These are phyloP conservation scores for Pongo pygmaeus DNA, from an alignment of 2,113 vertebrate genomes.

Conservation along the genomic window DNA sequence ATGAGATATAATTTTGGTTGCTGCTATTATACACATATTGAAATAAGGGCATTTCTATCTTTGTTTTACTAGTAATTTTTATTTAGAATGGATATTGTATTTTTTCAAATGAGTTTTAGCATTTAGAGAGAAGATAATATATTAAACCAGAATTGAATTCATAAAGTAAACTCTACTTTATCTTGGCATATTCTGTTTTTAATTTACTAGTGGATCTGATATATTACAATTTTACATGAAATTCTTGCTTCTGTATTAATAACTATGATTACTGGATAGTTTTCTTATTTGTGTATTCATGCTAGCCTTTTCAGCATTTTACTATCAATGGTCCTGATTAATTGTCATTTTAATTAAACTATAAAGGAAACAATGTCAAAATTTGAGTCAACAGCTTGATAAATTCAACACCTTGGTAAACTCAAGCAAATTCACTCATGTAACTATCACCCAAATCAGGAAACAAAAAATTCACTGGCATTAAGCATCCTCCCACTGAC, in stretches of 20 bases:
- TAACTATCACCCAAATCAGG: background rate
- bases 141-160: conserved; percentile 3
- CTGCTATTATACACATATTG: background rate
- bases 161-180: background rate
- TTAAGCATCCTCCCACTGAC: background rate
- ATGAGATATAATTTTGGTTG: background rate
- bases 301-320: conserved; percentile 21
- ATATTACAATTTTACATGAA: background rate
- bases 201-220: background rate
- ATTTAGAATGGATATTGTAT: conserved; percentile 17
- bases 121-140: background rate
- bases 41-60: background rate
- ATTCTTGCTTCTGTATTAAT: background rate
- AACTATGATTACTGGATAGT: background rate
- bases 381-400: background rate
- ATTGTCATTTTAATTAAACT: conserved; percentile 34
- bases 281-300: conserved; percentile 4
- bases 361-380: conserved; percentile 22
- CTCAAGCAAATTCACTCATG: background rate
- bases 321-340: conserved; percentile 35
- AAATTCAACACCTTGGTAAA: conserved; percentile 10
- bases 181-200: background rate
- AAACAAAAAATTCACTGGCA: conserved; percentile 3
- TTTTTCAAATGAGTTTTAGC: conserved; percentile 17
- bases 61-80: conserved; percentile 20